Base-by-base conservation (phyloP, 2,797 vertebrate species). In the Malacoctenus gilli region DNA sequence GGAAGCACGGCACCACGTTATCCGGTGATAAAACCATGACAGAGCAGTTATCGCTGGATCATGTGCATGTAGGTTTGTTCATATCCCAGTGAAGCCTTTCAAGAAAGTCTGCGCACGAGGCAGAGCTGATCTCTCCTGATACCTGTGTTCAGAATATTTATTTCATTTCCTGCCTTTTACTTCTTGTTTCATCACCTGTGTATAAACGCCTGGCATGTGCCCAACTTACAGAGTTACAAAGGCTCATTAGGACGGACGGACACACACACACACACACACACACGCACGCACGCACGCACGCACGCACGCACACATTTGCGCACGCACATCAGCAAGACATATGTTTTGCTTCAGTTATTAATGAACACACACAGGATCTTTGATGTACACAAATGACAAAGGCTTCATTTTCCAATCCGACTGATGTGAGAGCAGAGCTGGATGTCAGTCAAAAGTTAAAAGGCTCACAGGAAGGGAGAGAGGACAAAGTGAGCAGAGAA, bases 101-200 rank as follows among this genome's bases (percentile, higher is more conserved):
- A 56, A 34, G 14, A 56, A 15, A 59, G 13, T 31, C 43, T 46
- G 54, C 66, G 35, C 43, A 56, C 48, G 40, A 4, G 4, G 54
- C 8, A 49, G 36, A 42, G 20, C 38, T 68, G 32, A 14, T 46
- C 65, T 58, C 31, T 68, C 53, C 56, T 55, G 42, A 55, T 65
- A 48, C 58, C 41, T 65, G 11, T 46, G 36, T 30, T 48, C 47
- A 54, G 51, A 68, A 49, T 54, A 42, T 54, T 50, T 52, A 21
- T 66, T 65, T 46, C 12, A 66, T 77, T 77, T 69, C 58, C 56
- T 51, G 21, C 41, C 19, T 59, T 74, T 80, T 67, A 38, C 51
- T 40, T 65, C 57, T 53, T 23, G 48, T 75, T 81, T 74, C 72
- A 76, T 84, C 77, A 78, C 38, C 57, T 62, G 9, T 28, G 34